A percentile compares a stretch with the other conserved stretches of the same genome.
Evolutionary conservation across 37 sponge, comb jelly and placozoan species (phyloP).

Genomic region (Mnemiopsis leidyi): DNA sequence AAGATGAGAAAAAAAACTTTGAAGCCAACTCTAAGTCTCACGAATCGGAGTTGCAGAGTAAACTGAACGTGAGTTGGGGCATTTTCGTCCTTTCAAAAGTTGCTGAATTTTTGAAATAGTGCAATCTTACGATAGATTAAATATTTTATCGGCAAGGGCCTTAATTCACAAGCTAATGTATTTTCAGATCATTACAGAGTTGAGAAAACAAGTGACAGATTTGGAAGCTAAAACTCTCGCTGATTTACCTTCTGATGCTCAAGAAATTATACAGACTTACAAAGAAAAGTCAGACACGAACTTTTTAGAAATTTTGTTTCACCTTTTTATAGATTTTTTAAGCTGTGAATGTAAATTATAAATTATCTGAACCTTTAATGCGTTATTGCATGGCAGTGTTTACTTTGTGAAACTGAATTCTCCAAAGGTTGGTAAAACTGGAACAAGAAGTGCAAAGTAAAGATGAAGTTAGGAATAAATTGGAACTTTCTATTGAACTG

Average conservation of each 20-base stretch:
- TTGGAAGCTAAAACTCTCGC: slow-evolving; percentile 15
- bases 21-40: slow-evolving; percentile 20
- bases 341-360: no score
- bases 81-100: no score
- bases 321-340: no score
- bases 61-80: neutral
- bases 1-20: slow-evolving; percentile 26
- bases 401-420: no score
- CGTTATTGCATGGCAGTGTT: no score
- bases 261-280: slow-evolving; percentile 31
- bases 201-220: slow-evolving; percentile 18
- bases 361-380: no score
- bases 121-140: no score
- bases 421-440: neutral
- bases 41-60: neutral
- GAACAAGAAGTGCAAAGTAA: slow-evolving; percentile 1
- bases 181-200: neutral
- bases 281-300: slow-evolving; percentile 7
- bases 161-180: no score
- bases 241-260: slow-evolving; percentile 24
- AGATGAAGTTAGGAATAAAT: slow-evolving; percentile 6
- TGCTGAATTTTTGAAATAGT: no score
- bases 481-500: slow-evolving; percentile 37
- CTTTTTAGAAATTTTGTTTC: no score
- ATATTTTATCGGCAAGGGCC: no score